These are phyloP conservation scores for Gonocerus acuteangulatus DNA, from an alignment of 2,888 invertebrate species.

Conservation along the genomic window DNA sequence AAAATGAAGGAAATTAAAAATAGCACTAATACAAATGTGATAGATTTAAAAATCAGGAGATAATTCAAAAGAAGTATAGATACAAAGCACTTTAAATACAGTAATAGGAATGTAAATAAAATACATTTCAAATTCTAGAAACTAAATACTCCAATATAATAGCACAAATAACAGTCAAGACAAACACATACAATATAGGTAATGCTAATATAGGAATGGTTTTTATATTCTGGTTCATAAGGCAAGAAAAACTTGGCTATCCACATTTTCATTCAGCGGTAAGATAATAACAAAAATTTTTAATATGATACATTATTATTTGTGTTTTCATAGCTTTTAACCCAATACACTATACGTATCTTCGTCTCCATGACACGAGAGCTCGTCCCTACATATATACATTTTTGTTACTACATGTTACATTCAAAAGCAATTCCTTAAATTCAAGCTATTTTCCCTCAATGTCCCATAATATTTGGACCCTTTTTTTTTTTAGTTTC, in stretches of 20 bases:
- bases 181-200: too few species aligned
- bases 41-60: neutral
- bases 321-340: constrained; percentile 33
- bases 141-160: neutral
- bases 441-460: neutral
- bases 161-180: neutral
- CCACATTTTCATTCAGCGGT: neutral
- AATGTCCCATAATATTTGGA: neutral
- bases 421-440: neutral
- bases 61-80: neutral
- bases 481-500: neutral
- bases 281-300: neutral
- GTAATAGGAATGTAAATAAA: neutral
- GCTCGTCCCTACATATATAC: constrained; percentile 36
- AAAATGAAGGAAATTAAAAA: too few species aligned
- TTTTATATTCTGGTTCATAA: neutral
- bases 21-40: too few species aligned
- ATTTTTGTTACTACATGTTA: constrained; percentile 28
- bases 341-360: constrained; percentile 36
- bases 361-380: constrained; percentile 35
- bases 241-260: neutral
- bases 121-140: neutral
- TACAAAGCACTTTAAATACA: neutral
- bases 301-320: constrained; percentile 19
- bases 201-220: neutral